Conservation (phyloP, 92 coral and sea anemone species). For the Phymanthus crucifer region DNA sequence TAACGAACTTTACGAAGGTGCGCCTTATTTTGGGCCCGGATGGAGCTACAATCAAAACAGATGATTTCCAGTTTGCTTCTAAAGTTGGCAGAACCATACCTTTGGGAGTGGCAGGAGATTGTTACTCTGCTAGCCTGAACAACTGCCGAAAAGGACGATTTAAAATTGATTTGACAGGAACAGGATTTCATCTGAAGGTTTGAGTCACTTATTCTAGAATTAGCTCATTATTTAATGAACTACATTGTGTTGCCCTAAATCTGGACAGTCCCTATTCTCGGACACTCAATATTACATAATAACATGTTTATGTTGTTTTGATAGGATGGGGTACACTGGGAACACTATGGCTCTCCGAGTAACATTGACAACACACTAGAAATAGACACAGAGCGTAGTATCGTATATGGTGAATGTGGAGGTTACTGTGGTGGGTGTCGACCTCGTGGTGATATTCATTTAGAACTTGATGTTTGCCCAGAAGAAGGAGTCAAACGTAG, state of each 20-base stretch:
- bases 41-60: constrained; percentile 60
- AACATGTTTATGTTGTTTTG: neutral
- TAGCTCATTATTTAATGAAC: neutral
- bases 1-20: constrained; percentile 75
- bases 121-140: constrained; percentile 80
- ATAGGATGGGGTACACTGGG: constrained; percentile 82
- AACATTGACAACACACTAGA: constrained; percentile 73
- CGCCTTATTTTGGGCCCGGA: constrained; percentile 58
- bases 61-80: constrained; percentile 75
- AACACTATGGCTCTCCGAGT: constrained; percentile 74
- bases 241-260: no score
- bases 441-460: constrained; percentile 56
- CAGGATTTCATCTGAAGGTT: constrained; percentile 80
- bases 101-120: constrained; percentile 89
- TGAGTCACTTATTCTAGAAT: no score
- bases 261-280: neutral
- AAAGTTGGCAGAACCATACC: constrained; percentile 55
- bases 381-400: constrained; percentile 52
- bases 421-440: constrained; percentile 94
- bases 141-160: constrained; percentile 87
- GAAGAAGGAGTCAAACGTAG: constrained; percentile 76
- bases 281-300: neutral
- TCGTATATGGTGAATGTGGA: constrained; percentile 85
- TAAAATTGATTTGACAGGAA: constrained; percentile 79
- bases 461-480: constrained; percentile 68